A percentile compares a stretch with the other conserved stretches of the same genome.
Evolutionary conservation across 2,888 invertebrate species (phyloP).

Genomic region (Eristalis arbustorum): DNA sequence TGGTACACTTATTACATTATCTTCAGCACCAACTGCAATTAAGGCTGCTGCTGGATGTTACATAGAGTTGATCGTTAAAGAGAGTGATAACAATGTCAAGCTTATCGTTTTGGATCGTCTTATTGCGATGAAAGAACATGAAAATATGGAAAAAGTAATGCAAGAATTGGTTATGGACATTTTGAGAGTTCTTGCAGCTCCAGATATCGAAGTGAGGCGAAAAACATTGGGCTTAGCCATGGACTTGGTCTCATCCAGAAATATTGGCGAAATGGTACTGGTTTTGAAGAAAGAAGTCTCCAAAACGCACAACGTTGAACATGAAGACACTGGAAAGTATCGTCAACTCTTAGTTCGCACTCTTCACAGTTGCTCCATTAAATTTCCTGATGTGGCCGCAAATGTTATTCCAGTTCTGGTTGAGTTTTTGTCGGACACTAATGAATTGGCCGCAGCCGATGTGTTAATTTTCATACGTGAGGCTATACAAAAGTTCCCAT

Average conservation of each 20-base stretch:
- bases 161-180: constrained; percentile 98
- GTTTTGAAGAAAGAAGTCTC: constrained; percentile 96
- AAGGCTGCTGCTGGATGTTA: constrained; percentile 99
- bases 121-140: constrained; percentile 91
- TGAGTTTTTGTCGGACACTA: constrained; percentile 94
- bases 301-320: constrained; percentile 93
- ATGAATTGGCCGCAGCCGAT: constrained; percentile 94
- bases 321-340: constrained; percentile 97
- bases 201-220: constrained; percentile 95
- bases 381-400: constrained; percentile 97
- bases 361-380: constrained; percentile 94
- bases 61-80: constrained; percentile 99
- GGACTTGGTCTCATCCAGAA: constrained; percentile 94
- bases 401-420: constrained; percentile 96
- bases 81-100: constrained; percentile 99
- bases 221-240: constrained; percentile 92
- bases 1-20: constrained; percentile 97
- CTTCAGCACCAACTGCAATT: constrained; percentile 98
- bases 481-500: constrained; percentile 95
- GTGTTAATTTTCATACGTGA: constrained; percentile 97
- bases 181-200: constrained; percentile 93
- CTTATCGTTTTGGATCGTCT: constrained; percentile 97
- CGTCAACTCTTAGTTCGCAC: constrained; percentile 97
- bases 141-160: constrained; percentile 91
- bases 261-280: constrained; percentile 96